phyloP scores from a whole-genome alignment of 2,888 invertebrate genomes.

The Drosophila kambysellisi region DNA sequence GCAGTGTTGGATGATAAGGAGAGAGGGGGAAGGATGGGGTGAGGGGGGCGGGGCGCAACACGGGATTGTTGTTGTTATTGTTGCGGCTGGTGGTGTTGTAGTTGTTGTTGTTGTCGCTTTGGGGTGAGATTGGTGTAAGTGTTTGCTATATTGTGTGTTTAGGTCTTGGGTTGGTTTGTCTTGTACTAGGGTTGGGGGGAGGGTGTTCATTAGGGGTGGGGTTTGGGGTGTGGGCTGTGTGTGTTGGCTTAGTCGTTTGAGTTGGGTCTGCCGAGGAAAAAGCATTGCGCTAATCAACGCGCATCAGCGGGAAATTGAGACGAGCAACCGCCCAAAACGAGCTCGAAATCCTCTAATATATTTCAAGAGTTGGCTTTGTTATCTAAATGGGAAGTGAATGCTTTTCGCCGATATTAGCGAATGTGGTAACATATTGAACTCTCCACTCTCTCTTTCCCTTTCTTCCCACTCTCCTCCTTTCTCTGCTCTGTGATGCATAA shows the following conservation, averaged over 20 bases:
- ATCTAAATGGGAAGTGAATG: slow-evolving; percentile 34
- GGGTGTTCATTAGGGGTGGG: not conserved
- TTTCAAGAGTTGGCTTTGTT: slow-evolving; percentile 20
- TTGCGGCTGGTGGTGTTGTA: slow-evolving; percentile 24
- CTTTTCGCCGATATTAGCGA: slow-evolving; percentile 10
- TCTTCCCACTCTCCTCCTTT: not conserved
- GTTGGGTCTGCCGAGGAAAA: slow-evolving; percentile 28
- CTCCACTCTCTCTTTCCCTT: too few relatives aligned
- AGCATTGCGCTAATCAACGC: slow-evolving; percentile 68
- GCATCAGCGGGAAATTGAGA: slow-evolving; percentile 71
- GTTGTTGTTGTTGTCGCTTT: slow-evolving; percentile 14
- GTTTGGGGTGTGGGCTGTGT: not conserved
- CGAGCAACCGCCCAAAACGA: slow-evolving; percentile 17
- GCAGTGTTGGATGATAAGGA: not conserved
- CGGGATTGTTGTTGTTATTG: slow-evolving; percentile 20
- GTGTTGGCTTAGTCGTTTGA: slow-evolving; percentile 16
- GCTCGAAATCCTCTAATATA: slow-evolving; percentile 21
- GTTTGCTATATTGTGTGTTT: slow-evolving; percentile 52
- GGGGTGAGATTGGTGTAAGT: slow-evolving; percentile 41
- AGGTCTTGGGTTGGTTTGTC: slow-evolving; percentile 31
- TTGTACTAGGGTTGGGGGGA: not conserved
- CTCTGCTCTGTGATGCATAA: slow-evolving; percentile 1
- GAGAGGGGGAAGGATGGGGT: not conserved
- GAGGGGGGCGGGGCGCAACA: slow-evolving; percentile 17
- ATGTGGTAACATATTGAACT: not conserved